Percentiles rank a stretch among this genome's conserved stretches.
Conservation (phyloP, 1,140 invertebrate genomes). For the Coboldia fuscipes region DNA sequence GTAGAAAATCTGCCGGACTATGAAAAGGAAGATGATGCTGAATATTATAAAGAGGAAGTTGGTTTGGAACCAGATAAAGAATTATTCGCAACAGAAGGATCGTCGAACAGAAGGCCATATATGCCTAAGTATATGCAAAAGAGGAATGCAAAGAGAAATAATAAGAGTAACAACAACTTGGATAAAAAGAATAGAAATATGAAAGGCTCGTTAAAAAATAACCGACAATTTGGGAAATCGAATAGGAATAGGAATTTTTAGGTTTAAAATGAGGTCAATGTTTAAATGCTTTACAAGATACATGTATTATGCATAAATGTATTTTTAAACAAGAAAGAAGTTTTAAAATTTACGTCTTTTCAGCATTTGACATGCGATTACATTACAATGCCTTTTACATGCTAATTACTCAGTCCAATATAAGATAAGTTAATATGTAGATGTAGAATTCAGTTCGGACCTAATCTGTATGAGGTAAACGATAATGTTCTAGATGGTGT, state of each 20-base stretch:
- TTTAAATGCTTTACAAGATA: not conserved
- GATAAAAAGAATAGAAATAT: no score
- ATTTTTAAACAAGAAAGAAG: not conserved
- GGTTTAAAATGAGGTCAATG: not conserved
- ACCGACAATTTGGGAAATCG: no score
- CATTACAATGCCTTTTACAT: not conserved
- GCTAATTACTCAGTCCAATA: not conserved
- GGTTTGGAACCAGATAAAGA: conserved; percentile 58
- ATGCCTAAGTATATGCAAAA: not conserved
- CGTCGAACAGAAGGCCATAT: not conserved
- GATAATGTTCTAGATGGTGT: no score
- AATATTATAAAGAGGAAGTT: conserved; percentile 70
- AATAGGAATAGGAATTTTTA: not conserved
- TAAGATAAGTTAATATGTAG: not conserved
- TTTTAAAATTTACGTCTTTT: not conserved
- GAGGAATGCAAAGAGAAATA: not conserved
- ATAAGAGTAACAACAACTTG: not conserved
- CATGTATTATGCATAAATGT: not conserved
- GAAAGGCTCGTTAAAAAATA: no score
- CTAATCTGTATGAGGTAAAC: no score
- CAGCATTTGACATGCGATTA: not conserved
- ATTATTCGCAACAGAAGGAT: not conserved
- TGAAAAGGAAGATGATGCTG: conserved; percentile 48
- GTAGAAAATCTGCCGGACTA: conserved; percentile 24
- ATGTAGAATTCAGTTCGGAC: no score